phyloP scores from a whole-genome alignment of 2,888 invertebrate species.

The Melieria omissa region DNA sequence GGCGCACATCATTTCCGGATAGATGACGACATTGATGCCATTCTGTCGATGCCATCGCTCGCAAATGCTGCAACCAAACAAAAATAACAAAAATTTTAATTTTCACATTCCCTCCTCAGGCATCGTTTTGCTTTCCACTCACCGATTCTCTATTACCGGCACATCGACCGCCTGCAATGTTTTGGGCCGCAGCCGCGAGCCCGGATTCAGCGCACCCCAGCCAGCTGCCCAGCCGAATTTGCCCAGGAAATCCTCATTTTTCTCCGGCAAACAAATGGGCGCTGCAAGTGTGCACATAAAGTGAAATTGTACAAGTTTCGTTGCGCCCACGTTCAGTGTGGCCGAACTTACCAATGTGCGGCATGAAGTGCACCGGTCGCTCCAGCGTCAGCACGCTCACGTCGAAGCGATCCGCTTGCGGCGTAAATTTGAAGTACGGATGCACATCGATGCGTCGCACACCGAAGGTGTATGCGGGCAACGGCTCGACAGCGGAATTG shows the following conservation, averaged over 20 bases:
- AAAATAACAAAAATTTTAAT: neutral
- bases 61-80: conserved; percentile 66
- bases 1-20: conserved; percentile 95
- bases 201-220: conserved; percentile 89
- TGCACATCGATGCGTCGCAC: conserved; percentile 91
- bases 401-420: conserved; percentile 91
- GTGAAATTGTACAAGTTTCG: conserved; percentile 5
- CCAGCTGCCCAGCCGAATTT: conserved; percentile 93
- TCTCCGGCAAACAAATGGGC: conserved; percentile 90
- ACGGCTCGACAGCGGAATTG: conserved; percentile 89
- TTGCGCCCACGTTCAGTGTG: conserved; percentile 1
- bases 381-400: conserved; percentile 90
- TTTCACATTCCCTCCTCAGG: neutral
- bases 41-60: conserved; percentile 76
- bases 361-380: conserved; percentile 89
- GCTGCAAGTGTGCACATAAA: conserved; percentile 66
- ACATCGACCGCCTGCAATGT: conserved; percentile 92
- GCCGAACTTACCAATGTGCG: conserved; percentile 75
- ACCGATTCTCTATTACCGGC: conserved; percentile 89
- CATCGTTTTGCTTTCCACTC: conserved; percentile 24
- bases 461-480: conserved; percentile 92
- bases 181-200: conserved; percentile 87
- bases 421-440: conserved; percentile 92
- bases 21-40: conserved; percentile 77
- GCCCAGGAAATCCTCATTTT: conserved; percentile 89